phyloP scores from a whole-genome alignment of 2,113 vertebrate genomes.

The Neopipo cinnamomea region DNA sequence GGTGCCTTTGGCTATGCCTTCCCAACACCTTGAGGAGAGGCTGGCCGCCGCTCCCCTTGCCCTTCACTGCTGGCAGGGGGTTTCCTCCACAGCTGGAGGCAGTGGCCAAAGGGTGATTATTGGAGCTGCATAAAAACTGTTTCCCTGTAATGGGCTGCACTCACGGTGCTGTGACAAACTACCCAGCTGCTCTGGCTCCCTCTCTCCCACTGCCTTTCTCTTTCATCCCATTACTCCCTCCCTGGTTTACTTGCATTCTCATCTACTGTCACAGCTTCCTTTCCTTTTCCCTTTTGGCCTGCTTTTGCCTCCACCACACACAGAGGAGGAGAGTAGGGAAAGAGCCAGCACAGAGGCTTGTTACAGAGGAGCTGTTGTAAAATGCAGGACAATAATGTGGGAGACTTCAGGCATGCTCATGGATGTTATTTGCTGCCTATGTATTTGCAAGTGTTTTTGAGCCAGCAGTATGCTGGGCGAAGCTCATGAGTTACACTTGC shows the following conservation, averaged over 20 bases:
- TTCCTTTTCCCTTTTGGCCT: not conserved
- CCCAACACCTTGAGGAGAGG: fast-evolving
- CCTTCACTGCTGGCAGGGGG: not conserved
- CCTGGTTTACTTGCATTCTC: not conserved
- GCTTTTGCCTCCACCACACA: not conserved
- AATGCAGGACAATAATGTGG: not conserved
- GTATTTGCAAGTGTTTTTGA: not conserved
- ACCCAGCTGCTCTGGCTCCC: not conserved
- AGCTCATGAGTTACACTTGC: fast-evolving
- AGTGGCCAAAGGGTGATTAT: not conserved
- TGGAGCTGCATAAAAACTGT: slow-evolving; percentile 3
- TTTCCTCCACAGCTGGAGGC: not conserved
- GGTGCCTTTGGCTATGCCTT: not conserved
- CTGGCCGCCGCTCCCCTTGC: not conserved
- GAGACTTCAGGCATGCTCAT: not conserved
- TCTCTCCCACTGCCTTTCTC: not conserved
- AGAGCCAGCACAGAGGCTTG: not conserved
- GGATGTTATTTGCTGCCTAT: not conserved
- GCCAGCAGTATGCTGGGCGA: not conserved
- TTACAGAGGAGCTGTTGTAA: not conserved
- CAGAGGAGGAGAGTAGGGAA: not conserved
- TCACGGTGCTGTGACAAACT: not conserved
- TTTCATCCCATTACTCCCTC: not conserved
- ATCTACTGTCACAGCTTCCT: not conserved
- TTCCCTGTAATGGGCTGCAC: slow-evolving; percentile 4